A percentile compares a stretch with the other conserved stretches of the same genome.
phyloP scores from a whole-genome alignment of 1,140 invertebrate species.

The Pseudomyrmex pallidus region DNA sequence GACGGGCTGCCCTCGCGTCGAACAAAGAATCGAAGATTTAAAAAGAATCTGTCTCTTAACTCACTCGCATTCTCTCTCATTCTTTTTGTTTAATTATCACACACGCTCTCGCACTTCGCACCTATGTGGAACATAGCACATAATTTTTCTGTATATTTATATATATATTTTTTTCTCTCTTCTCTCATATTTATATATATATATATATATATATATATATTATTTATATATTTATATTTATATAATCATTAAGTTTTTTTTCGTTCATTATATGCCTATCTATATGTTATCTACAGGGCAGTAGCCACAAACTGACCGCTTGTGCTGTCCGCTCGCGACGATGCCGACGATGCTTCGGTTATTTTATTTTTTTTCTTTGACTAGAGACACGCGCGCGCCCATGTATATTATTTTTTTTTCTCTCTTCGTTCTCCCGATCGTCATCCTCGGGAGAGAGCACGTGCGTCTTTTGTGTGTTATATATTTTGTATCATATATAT shows the following conservation, averaged over 20 bases:
- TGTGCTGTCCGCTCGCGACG: conserved; percentile 55
- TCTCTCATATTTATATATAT: conserved; percentile 59
- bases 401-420: not conserved
- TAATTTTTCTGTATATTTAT: conserved; percentile 60
- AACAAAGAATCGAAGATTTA: conserved; percentile 57
- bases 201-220: conserved; percentile 69
- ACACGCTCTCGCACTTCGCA: conserved; percentile 45
- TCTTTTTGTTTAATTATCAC: not conserved
- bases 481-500: not conserved
- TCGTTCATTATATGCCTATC: conserved; percentile 68
- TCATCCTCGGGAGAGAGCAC: conserved; percentile 12
- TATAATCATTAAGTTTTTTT: conserved; percentile 60
- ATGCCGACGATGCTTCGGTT: conserved; percentile 6
- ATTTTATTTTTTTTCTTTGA: not conserved
- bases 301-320: conserved; percentile 76
- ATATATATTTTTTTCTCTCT: conserved; percentile 68
- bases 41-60: conserved; percentile 21
- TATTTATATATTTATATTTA: conserved; percentile 69
- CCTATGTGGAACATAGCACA: conserved; percentile 70
- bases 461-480: conserved; percentile 14
- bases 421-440: not conserved
- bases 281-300: conserved; percentile 80
- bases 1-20: conserved; percentile 56
- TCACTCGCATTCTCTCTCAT: conserved; percentile 62
- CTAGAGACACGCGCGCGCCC: conserved; percentile 42